Percentiles rank a stretch among this genome's conserved stretches.
Conservation (phyloP, 2,797 vertebrate genomes). For the Syngnathus acus region DNA sequence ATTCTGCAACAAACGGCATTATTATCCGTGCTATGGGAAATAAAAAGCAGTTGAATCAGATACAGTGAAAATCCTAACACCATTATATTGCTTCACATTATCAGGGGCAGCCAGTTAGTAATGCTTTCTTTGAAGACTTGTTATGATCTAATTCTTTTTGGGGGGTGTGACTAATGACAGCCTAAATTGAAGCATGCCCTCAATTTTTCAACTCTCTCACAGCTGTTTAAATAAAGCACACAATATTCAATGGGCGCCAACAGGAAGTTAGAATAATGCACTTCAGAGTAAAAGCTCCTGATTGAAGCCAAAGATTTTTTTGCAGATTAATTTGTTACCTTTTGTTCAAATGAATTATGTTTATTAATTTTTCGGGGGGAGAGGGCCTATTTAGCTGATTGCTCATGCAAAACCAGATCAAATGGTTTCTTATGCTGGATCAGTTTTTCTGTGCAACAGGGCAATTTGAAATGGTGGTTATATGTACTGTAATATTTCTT, state of each 20-base stretch:
- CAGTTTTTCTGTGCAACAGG: no score
- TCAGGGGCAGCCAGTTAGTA: neutral
- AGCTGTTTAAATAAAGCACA: slow-evolving; percentile 38
- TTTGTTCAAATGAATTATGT: no score
- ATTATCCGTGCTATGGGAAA: neutral
- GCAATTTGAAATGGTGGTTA: no score
- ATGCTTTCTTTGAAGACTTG: slow-evolving; percentile 1
- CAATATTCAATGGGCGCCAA: neutral
- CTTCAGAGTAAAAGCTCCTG: slow-evolving; percentile 48
- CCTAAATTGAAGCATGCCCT: neutral
- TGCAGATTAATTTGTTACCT: no score
- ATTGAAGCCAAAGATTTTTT: neutral
- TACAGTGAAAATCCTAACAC: neutral
- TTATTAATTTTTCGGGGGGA: no score
- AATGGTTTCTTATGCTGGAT: no score
- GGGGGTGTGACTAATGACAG: neutral
- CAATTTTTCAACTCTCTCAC: slow-evolving; percentile 27
- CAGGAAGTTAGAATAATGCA: slow-evolving; percentile 5
- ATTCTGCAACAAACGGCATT: no score
- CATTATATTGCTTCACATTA: neutral
- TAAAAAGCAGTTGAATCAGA: no score
- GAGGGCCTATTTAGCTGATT: no score
- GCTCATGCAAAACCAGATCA: no score
- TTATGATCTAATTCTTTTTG: neutral
- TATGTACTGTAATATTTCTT: no score